Percentiles rank a stretch among this genome's conserved stretches.
Evolutionary conservation across 2,888 invertebrate species (phyloP).

Genomic region (Lycaena phlaeas): DNA sequence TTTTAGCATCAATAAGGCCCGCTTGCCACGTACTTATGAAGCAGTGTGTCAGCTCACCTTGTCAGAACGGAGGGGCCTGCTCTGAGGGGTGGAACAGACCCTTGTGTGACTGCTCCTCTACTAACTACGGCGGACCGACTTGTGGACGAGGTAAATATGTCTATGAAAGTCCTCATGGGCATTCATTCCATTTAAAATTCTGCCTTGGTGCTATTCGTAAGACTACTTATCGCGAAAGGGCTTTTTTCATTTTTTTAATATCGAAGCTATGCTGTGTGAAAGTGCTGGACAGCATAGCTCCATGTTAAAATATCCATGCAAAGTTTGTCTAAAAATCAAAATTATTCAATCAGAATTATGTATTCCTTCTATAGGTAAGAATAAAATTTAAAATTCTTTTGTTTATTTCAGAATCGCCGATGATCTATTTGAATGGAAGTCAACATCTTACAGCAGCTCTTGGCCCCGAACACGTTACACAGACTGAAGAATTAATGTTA

Average conservation of each 20-base stretch:
- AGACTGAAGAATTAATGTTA: conserved; percentile 91
- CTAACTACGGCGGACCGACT: conserved; percentile 90
- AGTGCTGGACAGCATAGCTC: too few species aligned
- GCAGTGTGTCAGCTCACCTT: conserved; percentile 88
- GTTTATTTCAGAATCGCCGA: conserved; percentile 82
- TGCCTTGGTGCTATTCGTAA: too few species aligned
- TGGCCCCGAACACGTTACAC: conserved; percentile 83
- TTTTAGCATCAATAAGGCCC: conserved; percentile 87
- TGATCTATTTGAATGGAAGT: conserved; percentile 89
- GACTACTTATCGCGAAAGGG: too few species aligned
- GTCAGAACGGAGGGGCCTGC: conserved; percentile 91
- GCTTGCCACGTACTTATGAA: conserved; percentile 88
- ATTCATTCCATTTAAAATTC: too few species aligned
- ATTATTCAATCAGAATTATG: too few species aligned
- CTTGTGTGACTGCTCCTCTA: conserved; percentile 93
- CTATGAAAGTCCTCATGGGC: too few species aligned
- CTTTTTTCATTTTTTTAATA: too few species aligned
- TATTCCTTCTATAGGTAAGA: too few species aligned
- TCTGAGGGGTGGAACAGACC: conserved; percentile 96
- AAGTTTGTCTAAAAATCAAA: too few species aligned
- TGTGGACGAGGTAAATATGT: conserved; percentile 83
- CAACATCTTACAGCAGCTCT: conserved; percentile 87
- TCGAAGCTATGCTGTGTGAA: too few species aligned
- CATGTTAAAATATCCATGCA: too few species aligned
- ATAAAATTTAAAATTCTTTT: conserved; percentile 8